Percentiles rank a stretch among this genome's conserved stretches.
These are phyloP conservation scores for Silurus aristotelis DNA, from an alignment of 2,797 vertebrate genomes.

Conservation along the genomic window DNA sequence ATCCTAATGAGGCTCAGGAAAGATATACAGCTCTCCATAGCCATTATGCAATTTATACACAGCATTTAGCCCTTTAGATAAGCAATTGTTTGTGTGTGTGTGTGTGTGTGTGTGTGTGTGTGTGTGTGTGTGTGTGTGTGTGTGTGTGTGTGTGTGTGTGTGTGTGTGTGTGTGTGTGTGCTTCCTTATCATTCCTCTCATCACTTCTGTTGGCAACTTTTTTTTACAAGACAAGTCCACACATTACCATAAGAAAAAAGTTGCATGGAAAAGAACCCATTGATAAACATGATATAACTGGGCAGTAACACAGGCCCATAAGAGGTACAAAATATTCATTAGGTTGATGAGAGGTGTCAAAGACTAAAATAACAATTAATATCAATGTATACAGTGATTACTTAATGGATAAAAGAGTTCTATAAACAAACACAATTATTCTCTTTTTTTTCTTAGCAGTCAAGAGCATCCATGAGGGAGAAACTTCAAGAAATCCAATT, in stretches of 20 bases:
- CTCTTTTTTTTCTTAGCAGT: neutral
- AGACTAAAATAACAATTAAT: neutral
- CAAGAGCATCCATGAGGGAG: neutral
- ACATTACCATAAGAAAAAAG: neutral
- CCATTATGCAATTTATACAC: slow-evolving; percentile 47
- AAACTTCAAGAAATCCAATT: slow-evolving; percentile 30
- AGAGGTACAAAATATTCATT: neutral
- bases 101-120: slow-evolving; percentile 36
- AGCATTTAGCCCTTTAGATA: slow-evolving; percentile 29
- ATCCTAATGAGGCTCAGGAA: slow-evolving; percentile 47
- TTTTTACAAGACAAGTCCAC: neutral
- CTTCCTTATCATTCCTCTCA: neutral
- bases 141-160: slow-evolving; percentile 22
- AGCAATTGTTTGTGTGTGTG: slow-evolving; percentile 22
- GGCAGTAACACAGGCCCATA: neutral
- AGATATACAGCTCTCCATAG: slow-evolving; percentile 45
- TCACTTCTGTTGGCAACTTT: slow-evolving; percentile 13
- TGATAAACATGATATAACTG: neutral
- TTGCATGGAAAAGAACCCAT: neutral
- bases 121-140: slow-evolving; percentile 12
- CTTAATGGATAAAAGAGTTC: neutral
- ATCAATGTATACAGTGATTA: neutral
- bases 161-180: slow-evolving; percentile 13
- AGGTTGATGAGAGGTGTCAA: neutral
- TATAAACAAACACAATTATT: neutral